These are phyloP conservation scores for Sebastes hubbsi DNA, from an alignment of 2,797 vertebrate genomes.

Conservation along the genomic window DNA sequence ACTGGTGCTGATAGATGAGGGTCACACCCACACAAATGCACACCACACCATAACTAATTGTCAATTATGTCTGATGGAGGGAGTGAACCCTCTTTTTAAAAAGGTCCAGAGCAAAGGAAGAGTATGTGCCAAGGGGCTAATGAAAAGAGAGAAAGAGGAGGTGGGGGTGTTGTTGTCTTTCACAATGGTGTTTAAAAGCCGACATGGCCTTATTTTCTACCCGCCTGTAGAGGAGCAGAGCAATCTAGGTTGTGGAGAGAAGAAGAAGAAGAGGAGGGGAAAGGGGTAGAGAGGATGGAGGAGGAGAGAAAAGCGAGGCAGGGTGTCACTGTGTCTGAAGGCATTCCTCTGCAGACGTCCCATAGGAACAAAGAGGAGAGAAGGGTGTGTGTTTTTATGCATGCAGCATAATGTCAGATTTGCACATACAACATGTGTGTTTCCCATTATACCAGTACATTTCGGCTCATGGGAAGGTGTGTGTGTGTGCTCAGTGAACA, in stretches of 20 bases:
- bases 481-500: neutral
- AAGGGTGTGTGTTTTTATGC: neutral
- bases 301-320: neutral
- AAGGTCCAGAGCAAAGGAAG: slow-evolving; percentile 30
- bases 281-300: neutral
- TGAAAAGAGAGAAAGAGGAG: slow-evolving; percentile 27
- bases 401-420: neutral
- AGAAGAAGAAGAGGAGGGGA: neutral
- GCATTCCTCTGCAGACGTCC: slow-evolving; percentile 42
- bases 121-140: slow-evolving; percentile 32
- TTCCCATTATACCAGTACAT: neutral
- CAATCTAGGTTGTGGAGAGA: slow-evolving; percentile 7
- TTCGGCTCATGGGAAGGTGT: neutral
- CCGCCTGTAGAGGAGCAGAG: slow-evolving; percentile 13
- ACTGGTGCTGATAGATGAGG: slow-evolving; percentile 66
- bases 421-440: neutral
- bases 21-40: slow-evolving; percentile 50
- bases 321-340: slow-evolving; percentile 29
- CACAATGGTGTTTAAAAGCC: slow-evolving; percentile 48
- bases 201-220: slow-evolving; percentile 52
- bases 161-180: slow-evolving; percentile 24
- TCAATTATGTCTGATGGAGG: slow-evolving; percentile 44
- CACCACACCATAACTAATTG: slow-evolving; percentile 67
- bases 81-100: slow-evolving; percentile 34
- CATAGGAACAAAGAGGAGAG: slow-evolving; percentile 38